Evolutionary conservation across 2,888 invertebrate genomes (phyloP), one percentile per base, ranked within the genome.

Genomic region (Platycnemis pennipes): DNA sequence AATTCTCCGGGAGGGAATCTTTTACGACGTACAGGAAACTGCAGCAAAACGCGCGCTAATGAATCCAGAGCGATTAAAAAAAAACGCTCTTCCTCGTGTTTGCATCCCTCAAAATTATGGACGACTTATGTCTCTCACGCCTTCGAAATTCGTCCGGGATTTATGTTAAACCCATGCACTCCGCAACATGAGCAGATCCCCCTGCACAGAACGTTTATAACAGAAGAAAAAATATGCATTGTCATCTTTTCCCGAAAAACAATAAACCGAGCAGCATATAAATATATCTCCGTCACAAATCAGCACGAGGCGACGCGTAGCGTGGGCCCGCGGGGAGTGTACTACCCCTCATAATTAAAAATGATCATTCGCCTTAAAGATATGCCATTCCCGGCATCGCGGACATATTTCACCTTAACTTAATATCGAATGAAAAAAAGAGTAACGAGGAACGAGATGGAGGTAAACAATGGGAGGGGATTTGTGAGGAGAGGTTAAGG

Each of bases 141-240:
- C 63, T 63, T 63, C 63, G 63, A 22, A 63, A 63, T 63, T n/a
- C 63, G 63, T 63, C 63, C 63, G 63, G 22, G 63, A 63, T 63
- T 63, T 16, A 63, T 63, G 26, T 63, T 63, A 26, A 8, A 8
- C 63, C 63, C 63, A 26, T 7, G 63, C 26, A n/a, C n/a, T 63
- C 56, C 26, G 19, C 8, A 63, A 63, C n/a, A 16, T 8, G 22
- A 63, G 26, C 26, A n/a, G 22, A 22, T n/a, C n/a, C n/a, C n/a
- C n/a, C n/a, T n/a, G n/a, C n/a, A n/a, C n/a, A n/a, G n/a, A n/a
- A n/a, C n/a, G n/a, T n/a, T n/a, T n/a, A n/a, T 11, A 49, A 49
- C 7, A 49, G 49, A 16, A 49, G 16, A 49, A 49, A 49, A 49
- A 49, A 49, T 49, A 49, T 49, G 49, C 49, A 49, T 49, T 7